Percentiles rank a stretch among this genome's conserved stretches.
phyloP scores from a whole-genome alignment of 2,888 invertebrate species.

The Himalopsyche tibetana region DNA sequence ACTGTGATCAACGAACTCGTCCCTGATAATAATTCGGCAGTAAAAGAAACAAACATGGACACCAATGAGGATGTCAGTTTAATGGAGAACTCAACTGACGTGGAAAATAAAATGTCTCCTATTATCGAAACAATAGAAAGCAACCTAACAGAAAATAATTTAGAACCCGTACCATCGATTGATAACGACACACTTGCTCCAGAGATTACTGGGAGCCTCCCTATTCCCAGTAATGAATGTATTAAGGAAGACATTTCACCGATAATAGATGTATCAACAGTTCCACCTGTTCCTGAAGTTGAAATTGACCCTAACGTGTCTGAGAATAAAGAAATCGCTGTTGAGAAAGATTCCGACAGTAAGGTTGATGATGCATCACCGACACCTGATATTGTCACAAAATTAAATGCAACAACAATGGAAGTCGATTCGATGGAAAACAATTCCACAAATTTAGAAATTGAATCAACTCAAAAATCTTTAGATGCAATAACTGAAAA shows the following conservation, averaged over 20 bases:
- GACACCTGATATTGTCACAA: background rate
- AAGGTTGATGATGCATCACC: background rate
- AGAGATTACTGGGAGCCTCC: background rate
- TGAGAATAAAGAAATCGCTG: constrained; percentile 27
- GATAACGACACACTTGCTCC: background rate
- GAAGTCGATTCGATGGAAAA: background rate
- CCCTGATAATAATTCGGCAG: background rate
- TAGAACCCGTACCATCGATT: background rate
- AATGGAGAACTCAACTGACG: background rate
- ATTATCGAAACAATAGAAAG: background rate
- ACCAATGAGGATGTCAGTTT: background rate
- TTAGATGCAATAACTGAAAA: constrained; percentile 52
- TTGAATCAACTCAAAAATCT: background rate
- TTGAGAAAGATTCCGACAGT: constrained; percentile 28
- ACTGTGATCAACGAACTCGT: background rate
- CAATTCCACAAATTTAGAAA: background rate
- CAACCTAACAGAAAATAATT: background rate
- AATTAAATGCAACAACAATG: background rate
- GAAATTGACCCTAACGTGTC: background rate
- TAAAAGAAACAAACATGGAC: background rate
- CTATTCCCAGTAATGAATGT: background rate
- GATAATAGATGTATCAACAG: background rate
- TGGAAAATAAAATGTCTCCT: background rate
- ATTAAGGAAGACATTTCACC: background rate
- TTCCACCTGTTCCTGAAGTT: background rate